A percentile compares a stretch with the other conserved stretches of the same genome.
phyloP scores from a whole-genome alignment of 2,113 vertebrate genomes.

The Halcyon malimbica region DNA sequence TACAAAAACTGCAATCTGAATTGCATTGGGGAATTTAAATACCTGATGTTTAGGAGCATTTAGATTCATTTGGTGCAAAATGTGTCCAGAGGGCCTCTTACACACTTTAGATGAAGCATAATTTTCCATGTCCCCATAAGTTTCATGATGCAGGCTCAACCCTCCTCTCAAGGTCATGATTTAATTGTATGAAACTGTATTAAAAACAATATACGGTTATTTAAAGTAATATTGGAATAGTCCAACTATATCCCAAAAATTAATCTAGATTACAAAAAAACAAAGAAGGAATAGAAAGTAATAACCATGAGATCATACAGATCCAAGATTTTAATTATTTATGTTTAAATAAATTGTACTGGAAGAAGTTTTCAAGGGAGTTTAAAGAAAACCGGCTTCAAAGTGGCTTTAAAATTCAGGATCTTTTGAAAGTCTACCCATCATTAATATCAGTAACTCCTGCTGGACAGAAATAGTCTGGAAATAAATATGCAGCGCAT shows the following conservation, averaged over 20 bases:
- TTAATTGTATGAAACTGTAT: background rate
- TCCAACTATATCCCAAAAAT: background rate
- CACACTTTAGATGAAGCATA: background rate
- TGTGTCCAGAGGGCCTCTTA: background rate
- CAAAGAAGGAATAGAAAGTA: background rate
- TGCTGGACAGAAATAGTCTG: background rate
- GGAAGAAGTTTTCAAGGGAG: background rate
- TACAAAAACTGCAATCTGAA: background rate
- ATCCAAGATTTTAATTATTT: background rate
- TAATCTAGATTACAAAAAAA: background rate
- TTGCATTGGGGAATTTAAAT: background rate
- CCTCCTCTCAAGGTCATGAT: background rate
- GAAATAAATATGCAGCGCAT: background rate
- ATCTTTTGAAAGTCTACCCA: background rate
- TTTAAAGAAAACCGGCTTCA: background rate
- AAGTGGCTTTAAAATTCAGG: background rate
- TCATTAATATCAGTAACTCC: background rate
- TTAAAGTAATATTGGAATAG: background rate
- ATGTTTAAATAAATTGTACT: background rate
- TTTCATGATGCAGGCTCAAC: background rate
- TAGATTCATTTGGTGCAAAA: background rate
- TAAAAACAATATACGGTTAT: background rate
- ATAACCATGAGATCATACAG: background rate
- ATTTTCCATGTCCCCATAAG: background rate
- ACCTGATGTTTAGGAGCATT: background rate